phyloP scores from a whole-genome alignment of 2,113 vertebrate genomes.

The Toxotes jaculatrix region DNA sequence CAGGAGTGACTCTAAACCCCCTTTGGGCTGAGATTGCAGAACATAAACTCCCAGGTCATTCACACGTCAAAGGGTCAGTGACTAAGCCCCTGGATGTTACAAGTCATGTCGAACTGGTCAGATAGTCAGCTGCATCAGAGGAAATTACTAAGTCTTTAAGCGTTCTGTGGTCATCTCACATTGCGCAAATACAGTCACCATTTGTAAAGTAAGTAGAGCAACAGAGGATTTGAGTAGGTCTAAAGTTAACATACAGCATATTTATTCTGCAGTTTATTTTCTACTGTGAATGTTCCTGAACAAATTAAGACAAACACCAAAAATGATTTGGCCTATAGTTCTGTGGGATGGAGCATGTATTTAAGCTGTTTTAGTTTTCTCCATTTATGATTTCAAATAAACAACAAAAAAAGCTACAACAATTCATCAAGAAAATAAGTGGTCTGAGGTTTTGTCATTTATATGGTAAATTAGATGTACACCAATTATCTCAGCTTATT shows the following conservation, averaged over 20 bases:
- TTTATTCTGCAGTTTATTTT: slow-evolving; percentile 1
- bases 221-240: slow-evolving; percentile 3
- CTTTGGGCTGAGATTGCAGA: slow-evolving; percentile 46
- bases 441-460: slow-evolving; percentile 67
- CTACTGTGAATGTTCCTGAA: slow-evolving; percentile 8
- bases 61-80: slow-evolving; percentile 63
- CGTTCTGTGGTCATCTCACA: not conserved
- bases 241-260: not conserved
- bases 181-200: not conserved
- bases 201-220: not conserved
- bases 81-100: slow-evolving; percentile 45
- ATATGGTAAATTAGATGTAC: slow-evolving; percentile 74
- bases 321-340: slow-evolving; percentile 5
- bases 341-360: not conserved
- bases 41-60: slow-evolving; percentile 65
- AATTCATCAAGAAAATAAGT: slow-evolving; percentile 65
- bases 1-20: slow-evolving; percentile 47
- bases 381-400: slow-evolving; percentile 28
- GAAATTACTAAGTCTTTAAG: not conserved
- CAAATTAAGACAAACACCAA: slow-evolving; percentile 36
- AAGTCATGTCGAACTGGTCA: slow-evolving; percentile 39
- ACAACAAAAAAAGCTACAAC: not conserved
- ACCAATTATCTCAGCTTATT: slow-evolving; percentile 79
- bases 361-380: slow-evolving; percentile 8
- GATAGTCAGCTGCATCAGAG: not conserved